A percentile compares a stretch with the other conserved stretches of the same genome.
Conservation (phyloP, 2,797 vertebrate species). For the Botia kubotai region DNA sequence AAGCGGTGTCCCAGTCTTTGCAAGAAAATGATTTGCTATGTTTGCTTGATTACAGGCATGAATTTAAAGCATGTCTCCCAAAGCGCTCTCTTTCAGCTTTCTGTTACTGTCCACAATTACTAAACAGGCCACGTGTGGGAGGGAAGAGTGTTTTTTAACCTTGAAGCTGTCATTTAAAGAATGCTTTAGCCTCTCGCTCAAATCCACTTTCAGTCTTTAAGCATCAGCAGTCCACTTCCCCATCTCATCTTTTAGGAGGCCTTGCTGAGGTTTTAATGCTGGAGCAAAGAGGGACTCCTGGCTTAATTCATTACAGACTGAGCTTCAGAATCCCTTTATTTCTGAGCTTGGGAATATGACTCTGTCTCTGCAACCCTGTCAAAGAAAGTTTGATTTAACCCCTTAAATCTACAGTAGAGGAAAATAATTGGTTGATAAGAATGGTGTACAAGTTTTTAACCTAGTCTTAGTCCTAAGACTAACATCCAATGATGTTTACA, state of each 20-base stretch:
- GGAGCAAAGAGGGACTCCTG: conserved; percentile 60
- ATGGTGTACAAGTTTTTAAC: too few relatives aligned
- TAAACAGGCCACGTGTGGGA: conserved; percentile 68
- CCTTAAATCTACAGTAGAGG: background rate
- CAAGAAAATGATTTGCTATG: conserved; percentile 64
- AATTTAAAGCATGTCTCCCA: conserved; percentile 64
- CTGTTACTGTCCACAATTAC: conserved; percentile 66
- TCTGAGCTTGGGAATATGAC: conserved; percentile 41
- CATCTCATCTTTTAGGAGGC: conserved; percentile 76
- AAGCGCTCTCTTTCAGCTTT: conserved; percentile 49
- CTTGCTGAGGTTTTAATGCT: conserved; percentile 72
- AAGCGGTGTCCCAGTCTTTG: conserved; percentile 41
- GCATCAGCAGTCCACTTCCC: conserved; percentile 69
- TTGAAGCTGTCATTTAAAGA: conserved; percentile 74
- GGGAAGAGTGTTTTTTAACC: conserved; percentile 73
- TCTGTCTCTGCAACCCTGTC: conserved; percentile 35
- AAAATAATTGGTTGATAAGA: too few relatives aligned
- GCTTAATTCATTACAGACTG: conserved; percentile 64
- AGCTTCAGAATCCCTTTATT: conserved; percentile 58
- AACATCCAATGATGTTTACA: too few relatives aligned
- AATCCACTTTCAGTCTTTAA: conserved; percentile 65
- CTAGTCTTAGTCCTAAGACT: too few relatives aligned
- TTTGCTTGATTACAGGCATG: conserved; percentile 69
- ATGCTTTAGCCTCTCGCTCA: conserved; percentile 51
- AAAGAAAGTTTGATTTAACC: background rate